Conservation (phyloP, 2,888 invertebrate genomes). For the Volucella zonaria region DNA sequence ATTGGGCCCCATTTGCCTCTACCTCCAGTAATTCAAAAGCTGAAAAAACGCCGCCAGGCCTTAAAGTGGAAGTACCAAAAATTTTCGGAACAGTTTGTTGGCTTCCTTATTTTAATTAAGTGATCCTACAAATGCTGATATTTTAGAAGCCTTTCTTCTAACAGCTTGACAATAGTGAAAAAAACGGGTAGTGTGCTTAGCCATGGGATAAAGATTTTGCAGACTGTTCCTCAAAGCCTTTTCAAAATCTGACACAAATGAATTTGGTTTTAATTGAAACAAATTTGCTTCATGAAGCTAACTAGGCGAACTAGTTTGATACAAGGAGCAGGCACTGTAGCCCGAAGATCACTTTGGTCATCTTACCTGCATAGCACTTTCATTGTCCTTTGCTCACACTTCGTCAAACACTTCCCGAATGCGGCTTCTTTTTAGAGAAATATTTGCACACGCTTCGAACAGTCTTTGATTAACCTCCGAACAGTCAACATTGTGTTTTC, state of each 20-base stretch:
- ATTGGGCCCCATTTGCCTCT: slow-evolving; percentile 11
- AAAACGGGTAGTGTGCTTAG: slow-evolving; percentile 3
- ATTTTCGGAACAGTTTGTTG: slow-evolving; percentile 12
- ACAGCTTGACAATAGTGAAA: too few relatives aligned
- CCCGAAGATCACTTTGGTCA: too few relatives aligned
- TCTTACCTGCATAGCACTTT: too few relatives aligned
- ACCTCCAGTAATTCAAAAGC: slow-evolving; percentile 1
- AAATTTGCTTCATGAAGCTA: slow-evolving; percentile 14
- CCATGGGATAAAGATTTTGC: not conserved
- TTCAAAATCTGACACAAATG: slow-evolving; percentile 22
- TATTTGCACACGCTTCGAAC: too few relatives aligned
- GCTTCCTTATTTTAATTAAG: slow-evolving; percentile 12
- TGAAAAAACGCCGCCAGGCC: not conserved
- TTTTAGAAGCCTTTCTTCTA: slow-evolving; percentile 10
- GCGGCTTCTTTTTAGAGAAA: too few relatives aligned
- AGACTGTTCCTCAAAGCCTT: too few relatives aligned
- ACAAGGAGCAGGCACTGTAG: too few relatives aligned
- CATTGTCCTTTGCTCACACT: too few relatives aligned
- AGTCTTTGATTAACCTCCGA: too few relatives aligned
- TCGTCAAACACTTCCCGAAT: too few relatives aligned
- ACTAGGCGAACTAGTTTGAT: too few relatives aligned
- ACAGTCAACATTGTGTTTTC: too few relatives aligned
- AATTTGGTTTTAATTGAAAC: slow-evolving; percentile 19
- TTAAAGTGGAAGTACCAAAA: slow-evolving; percentile 4
- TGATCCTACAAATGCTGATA: slow-evolving; percentile 6